Evolutionary conservation across 2,113 vertebrate genomes (phyloP), one percentile per base, ranked within the genome.

Genomic region (Thalassarche chlororhynchos): DNA sequence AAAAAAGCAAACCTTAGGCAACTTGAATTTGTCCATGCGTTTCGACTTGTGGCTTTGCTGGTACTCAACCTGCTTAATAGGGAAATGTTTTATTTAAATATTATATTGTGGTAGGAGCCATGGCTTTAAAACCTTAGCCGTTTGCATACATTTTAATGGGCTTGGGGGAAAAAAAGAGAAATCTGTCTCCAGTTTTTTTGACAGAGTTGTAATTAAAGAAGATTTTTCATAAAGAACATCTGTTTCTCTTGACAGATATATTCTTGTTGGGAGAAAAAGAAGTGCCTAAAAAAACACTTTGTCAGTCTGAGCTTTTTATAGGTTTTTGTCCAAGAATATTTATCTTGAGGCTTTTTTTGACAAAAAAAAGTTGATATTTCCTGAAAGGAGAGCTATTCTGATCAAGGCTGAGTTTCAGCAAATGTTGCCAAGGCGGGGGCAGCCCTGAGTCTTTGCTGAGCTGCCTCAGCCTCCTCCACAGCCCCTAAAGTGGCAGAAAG

Each of bases 221-320:
- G 92, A 80, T 84, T 96, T 95, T 94, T 96, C 90, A 84, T 64
- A 31, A 42, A 75, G 89, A 96, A 96, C 95, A 96, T 96, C 97
- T 97, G 96, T 95, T 97, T 96, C 91, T 93, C 89, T 83, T 97
- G 95, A 96, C 95, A 96, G 95, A 96, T 95, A 96, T 86, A 90
- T 96, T 96, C 96, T 97, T 96, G 79, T 95, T 95, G 96, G 86
- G 91, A 97, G 95, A 89, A 90, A 93, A 96, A 96, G 91, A 77
- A 90, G 54, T 96, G 93, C 79, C 91, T 93, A 62, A 96, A 95
- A 95, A 95, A 96, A 83, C 52, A 92, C 79, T 96, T 97, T 95
- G 93, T 96, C 83, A 95, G 94, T 96, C 96, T 96, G 89, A 74
- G 89, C 71, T 92, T 96, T 97, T 95, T 96, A 89, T 89, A 93